Evolutionary conservation across 1,140 invertebrate species (phyloP), one percentile per base, ranked within the genome.

Genomic region (Pachypeltis micranthus): DNA sequence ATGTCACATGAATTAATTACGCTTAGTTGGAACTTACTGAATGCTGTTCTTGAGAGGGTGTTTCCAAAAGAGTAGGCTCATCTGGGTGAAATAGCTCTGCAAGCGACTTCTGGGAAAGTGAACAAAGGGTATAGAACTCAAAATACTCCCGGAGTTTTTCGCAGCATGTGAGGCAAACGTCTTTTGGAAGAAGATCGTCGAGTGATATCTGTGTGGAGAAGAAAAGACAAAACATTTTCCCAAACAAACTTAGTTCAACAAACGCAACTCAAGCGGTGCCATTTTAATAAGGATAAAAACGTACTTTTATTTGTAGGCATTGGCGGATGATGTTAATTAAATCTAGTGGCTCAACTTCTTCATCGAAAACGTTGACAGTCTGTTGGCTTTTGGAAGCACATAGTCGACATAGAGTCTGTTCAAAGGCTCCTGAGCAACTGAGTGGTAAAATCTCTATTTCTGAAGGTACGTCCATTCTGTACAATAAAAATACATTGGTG

Each of bases 231-330:
- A 12, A 44, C 21, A 21, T 61, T 39, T 39, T 39, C 16, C 31
- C 16, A 16, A 7, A 10, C 16, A 16, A 7, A 39, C 31, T 16
- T 39, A 10, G 31, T 39, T 39, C 31, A 16, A 39, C 16, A 10
- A 7, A 7, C 7, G 16, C 16, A 16, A 16, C 16, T 39, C 31
- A 39, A 10, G 7, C 31, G 16, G 7, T 7, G 31, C 7, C 7
- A 39, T 39, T 39, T 39, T 2, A 24, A 31, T 28, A 57, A 14
- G 54, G 47, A 55, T 65, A 4, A 44, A 44, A 44, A 55, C 65
- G 68, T 67, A 75, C 77, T 74, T 77, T 72, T 66, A 79, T 77
- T 64, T 75, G 75, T 51, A 79, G 70, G 68, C 74, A 78, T 63
- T 78, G 78, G 0, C 67, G 69, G 62, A 79, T 78, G 72, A 78